Evolutionary conservation across 2,113 vertebrate genomes (phyloP).

Genomic region (Eleginops maclovinus): DNA sequence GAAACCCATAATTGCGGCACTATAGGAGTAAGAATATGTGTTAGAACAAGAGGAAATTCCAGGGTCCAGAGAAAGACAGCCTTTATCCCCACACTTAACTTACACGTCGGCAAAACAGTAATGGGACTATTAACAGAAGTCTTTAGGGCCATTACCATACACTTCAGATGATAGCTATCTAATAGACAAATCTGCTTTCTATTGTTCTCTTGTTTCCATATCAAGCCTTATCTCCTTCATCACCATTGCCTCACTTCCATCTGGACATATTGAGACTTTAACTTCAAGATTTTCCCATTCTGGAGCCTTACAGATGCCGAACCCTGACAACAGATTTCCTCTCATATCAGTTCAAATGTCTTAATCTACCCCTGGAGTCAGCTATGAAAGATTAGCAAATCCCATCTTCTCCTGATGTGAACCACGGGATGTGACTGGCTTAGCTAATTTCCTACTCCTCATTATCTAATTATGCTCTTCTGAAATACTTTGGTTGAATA

Average conservation of each 20-base stretch:
- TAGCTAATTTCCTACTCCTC: conserved; percentile 33
- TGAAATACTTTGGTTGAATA: conserved; percentile 24
- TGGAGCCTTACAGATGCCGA: conserved; percentile 25
- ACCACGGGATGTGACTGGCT: conserved; percentile 23
- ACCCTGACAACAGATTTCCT: conserved; percentile 18
- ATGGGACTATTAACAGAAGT: conserved; percentile 24
- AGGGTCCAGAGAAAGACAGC: conserved; percentile 27
- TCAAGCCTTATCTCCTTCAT: conserved; percentile 43
- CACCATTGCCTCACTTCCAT: conserved; percentile 29
- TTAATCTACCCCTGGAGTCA: conserved; percentile 16
- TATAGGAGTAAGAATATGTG: not conserved
- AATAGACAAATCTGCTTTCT: conserved; percentile 33
- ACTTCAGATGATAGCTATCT: conserved; percentile 38
- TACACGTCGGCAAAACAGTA: conserved; percentile 13
- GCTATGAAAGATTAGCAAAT: conserved; percentile 39
- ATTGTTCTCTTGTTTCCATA: conserved; percentile 57
- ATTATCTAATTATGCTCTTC: conserved; percentile 50
- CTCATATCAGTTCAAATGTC: conserved; percentile 16
- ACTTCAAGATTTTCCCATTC: not conserved
- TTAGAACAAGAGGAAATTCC: conserved; percentile 50
- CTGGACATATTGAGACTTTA: conserved; percentile 36
- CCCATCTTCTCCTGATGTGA: conserved; percentile 33
- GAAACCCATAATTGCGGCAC: not conserved
- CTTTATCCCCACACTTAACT: conserved; percentile 31
- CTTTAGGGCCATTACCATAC: conserved; percentile 43